Evolutionary conservation across 1,140 invertebrate species (phyloP), one percentile per base, ranked within the genome.

Genomic region (Drosophila mayri): DNA sequence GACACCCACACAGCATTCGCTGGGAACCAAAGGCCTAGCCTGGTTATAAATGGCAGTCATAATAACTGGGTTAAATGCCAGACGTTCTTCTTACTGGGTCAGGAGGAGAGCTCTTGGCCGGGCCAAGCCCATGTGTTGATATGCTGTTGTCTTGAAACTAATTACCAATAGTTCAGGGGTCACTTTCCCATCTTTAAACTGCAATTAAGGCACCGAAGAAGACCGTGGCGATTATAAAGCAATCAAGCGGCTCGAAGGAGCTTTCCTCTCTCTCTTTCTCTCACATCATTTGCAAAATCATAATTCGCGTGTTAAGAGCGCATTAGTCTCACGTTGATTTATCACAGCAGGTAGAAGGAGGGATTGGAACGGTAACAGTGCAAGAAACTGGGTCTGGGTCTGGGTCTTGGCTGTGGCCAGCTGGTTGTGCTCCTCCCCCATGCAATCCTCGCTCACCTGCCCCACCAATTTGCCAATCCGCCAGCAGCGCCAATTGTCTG

Each of bases 311-410:
- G 88, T 77, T 91, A 91, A 91, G 88, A 72, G 79, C 80, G 88
- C 88, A 91, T 91, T 91, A 91, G 88, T 84, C 88, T 91, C 88
- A 91, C 88, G 88, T 91, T 91, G 85, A 90, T 90, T 90, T 90
- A 90, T 90, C 85, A 90, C 85, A 90, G 85, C 85, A 85, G 85
- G 77, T 84, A 78, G 8, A 47, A 47, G 46, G 25, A 41, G 61
- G 62, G 50, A 50, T 40, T 40, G 46, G 32, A 61, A 58, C 41
- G 40, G 52, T 49, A 68, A 63, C 61, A 54, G 75, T 67, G 66
- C 64, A 54, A 59, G 58, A 80, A 87, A 87, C 84, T 87, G 84
- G 84, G 84, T 87, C 84, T 87, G 67, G 74, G 38, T 76, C 49
- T 66, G 14, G 61, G 25, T 50, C 11, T 63, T 18, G 44, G 43